Base-by-base conservation (phyloP, 2,797 vertebrate genomes). In the Poecilia velifera region DNA sequence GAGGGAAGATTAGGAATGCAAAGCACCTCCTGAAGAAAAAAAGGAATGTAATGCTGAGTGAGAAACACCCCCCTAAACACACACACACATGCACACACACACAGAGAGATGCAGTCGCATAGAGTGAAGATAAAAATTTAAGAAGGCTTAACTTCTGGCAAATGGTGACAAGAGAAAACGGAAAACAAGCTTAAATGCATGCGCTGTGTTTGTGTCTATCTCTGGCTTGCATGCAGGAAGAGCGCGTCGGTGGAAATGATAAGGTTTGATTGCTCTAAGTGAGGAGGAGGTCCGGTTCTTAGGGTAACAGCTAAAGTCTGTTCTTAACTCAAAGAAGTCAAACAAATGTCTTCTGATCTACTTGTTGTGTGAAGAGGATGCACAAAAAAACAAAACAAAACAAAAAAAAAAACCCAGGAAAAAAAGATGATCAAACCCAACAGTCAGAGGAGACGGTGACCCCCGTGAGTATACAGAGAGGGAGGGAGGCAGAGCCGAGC, bases 141-240 rank as follows among this genome's bases (percentile, higher is more conserved):
- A 94, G 90, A 78, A 70, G 92, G 92, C 87, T 93, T 91, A 95
- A 78, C 57, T 91, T 90, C 89, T 85, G 72, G 74, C 62, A 76
- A 79, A 84, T n/a, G 74, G 66, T 86, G 90, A 89, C 82, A 81
- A 1, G 31, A 72, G 88, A 71, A 82, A 12, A 80, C 3, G 55
- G 82, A 77, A 85, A 82, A 90, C 55, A 80, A 51, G 74, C 74
- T 70, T 49, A 76, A 77, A 64, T 59, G 74, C 62, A 51, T 62
- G 72, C 80, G 78, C 90, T 80, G 41, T 86, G 84, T n/a, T 41
- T 36, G 53, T 46, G 18, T 86, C 74, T 91, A 88, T 91, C 87
- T 89, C 39, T 59, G 64, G n/a, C 14, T 0, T 4, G 47, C 83
- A 87, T 6, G 77, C 92, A 93, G 92, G 92, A 94, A 90, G 88